Evolutionary conservation across 2,888 invertebrate genomes (phyloP), one percentile per base, ranked within the genome.

Genomic region (Limnephilus lunatus): DNA sequence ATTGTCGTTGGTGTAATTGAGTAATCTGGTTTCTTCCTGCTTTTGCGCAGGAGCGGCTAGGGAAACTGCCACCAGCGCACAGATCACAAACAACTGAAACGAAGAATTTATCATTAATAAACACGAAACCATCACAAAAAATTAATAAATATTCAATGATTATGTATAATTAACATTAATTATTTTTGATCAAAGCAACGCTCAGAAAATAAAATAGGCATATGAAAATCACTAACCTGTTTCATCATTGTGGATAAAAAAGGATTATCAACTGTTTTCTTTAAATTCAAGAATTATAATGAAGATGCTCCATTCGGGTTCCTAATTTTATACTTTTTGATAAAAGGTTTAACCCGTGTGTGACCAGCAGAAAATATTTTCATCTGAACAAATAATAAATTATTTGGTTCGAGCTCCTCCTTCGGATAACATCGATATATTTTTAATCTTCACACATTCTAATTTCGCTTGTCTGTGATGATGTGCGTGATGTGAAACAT

Each of bases 1-100:
- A 86, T 94, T 94, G 48, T 94, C 92, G 35, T 93, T 93, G 48
- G 91, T 91, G 53, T 92, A 93, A 30, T 92, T 93, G 14, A 93
- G 90, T 83, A 93, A 48, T 2, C 32, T 15, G 19, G 91, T 80
- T 0, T 44, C 35, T 9, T 92, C 87, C 11, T 86, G n/a, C 12
- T 53, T 86, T 7, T 31, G n/a, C 7, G 39, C 12, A n/a, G 93
- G 92, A 35, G 81, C 88, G 19, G 92, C 91, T 12, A 90, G 35
- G n/a, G 86, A 53, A 5, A 91, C 14, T 48, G 82, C 92, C 31
- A 92, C 87, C 35, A 93, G 39, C 81, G 90, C 88, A 89, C 90
- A 81, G n/a, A 93, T 39, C 39, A 93, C 32, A 44, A 93, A 90
- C 32, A 92, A 88, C 93, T 93, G 39, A 48, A 91, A 90, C 81